Conservation (phyloP, 2,113 vertebrate genomes). For the Ophthalmolycus amberensis region DNA sequence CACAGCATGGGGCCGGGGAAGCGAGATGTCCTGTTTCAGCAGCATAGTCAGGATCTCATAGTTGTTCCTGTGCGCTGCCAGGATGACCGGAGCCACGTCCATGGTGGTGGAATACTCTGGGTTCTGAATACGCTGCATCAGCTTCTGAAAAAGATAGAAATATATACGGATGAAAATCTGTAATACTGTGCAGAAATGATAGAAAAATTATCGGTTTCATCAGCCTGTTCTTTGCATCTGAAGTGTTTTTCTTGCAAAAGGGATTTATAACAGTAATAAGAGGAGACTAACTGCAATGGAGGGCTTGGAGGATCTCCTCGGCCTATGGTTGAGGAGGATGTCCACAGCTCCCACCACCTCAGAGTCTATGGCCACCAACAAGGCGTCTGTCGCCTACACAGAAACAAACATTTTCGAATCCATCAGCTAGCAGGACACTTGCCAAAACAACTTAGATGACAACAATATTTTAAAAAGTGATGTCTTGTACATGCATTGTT, state of each 20-base stretch:
- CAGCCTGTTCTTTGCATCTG: not conserved
- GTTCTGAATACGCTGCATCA: constrained; percentile 98
- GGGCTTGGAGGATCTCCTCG: constrained; percentile 93
- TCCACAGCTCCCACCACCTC: constrained; percentile 99
- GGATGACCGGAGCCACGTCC: constrained; percentile 98
- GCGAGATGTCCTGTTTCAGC: constrained; percentile 96
- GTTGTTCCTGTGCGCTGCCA: constrained; percentile 98
- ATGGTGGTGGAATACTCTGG: constrained; percentile 99
- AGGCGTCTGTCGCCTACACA: constrained; percentile 92
- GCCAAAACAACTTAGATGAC: not conserved
- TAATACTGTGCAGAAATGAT: not conserved
- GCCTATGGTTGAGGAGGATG: constrained; percentile 96
- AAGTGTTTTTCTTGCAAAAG: not conserved
- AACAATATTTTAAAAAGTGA: not conserved
- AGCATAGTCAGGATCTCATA: constrained; percentile 99
- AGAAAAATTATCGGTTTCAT: not conserved
- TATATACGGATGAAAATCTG: not conserved
- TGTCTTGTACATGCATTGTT: not conserved
- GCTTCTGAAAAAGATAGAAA: constrained; percentile 84
- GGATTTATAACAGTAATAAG: not conserved
- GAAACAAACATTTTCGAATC: constrained; percentile 45
- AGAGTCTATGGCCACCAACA: constrained; percentile 97
- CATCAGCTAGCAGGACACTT: not conserved
- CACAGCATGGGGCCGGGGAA: constrained; percentile 96
- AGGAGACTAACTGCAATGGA: constrained; percentile 92